A percentile compares a stretch with the other conserved stretches of the same genome.
phyloP scores from a whole-genome alignment of 2,888 invertebrate genomes.

The Flabesymbios commensalis region DNA sequence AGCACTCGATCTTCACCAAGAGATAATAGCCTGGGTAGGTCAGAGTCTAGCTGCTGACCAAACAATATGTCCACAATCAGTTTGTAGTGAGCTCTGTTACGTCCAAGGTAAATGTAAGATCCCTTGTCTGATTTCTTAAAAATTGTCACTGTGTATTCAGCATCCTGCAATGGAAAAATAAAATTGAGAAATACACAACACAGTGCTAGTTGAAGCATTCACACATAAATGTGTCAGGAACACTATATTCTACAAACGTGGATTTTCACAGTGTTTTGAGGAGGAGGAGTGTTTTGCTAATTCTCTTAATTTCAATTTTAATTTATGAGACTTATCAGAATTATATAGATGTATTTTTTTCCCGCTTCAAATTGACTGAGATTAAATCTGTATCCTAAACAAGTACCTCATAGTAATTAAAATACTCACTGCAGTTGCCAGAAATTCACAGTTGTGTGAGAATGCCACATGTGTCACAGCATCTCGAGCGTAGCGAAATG shows the following conservation, averaged over 20 bases:
- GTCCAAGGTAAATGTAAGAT: constrained; percentile 55
- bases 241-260: too few relatives aligned
- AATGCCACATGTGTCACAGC: constrained; percentile 58
- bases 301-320: not conserved
- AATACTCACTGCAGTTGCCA: constrained; percentile 61
- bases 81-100: constrained; percentile 61
- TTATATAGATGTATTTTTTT: too few relatives aligned
- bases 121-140: constrained; percentile 36
- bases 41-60: constrained; percentile 55
- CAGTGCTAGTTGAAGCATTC: too few relatives aligned
- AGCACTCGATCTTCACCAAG: constrained; percentile 58
- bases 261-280: too few relatives aligned
- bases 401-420: too few relatives aligned
- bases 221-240: too few relatives aligned
- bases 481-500: constrained; percentile 55
- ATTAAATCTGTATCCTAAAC: too few relatives aligned
- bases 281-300: not conserved
- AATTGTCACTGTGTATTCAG: constrained; percentile 54
- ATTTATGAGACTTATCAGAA: too few relatives aligned
- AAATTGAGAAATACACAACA: too few relatives aligned
- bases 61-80: constrained; percentile 58
- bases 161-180: constrained; percentile 21
- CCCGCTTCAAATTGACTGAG: too few relatives aligned
- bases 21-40: constrained; percentile 53
- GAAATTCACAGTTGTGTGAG: constrained; percentile 55